These are phyloP conservation scores for Sclerurus mexicanus DNA, from an alignment of 2,113 vertebrate species.

Conservation along the genomic window DNA sequence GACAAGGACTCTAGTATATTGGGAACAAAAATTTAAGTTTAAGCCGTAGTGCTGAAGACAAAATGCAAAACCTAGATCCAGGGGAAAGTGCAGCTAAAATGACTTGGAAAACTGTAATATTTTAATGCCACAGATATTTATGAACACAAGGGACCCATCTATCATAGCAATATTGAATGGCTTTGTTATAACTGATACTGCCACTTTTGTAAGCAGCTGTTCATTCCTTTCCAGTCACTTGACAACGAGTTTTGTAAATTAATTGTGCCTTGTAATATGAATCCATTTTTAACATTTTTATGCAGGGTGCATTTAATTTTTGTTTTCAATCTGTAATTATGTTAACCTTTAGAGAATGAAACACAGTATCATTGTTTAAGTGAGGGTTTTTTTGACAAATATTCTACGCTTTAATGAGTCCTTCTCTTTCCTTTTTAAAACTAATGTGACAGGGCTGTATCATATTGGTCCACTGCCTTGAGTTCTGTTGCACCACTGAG, in stretches of 20 bases:
- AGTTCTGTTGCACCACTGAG: not conserved
- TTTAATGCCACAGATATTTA: not conserved
- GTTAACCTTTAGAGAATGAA: not conserved
- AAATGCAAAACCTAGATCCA: not conserved
- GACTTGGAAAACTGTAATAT: not conserved
- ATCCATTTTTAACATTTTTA: not conserved
- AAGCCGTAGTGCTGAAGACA: not conserved
- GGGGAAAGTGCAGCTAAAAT: not conserved
- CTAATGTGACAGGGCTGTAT: rapidly evolving
- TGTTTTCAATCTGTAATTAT: not conserved
- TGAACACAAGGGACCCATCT: not conserved
- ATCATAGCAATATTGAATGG: not conserved
- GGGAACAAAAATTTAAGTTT: not conserved
- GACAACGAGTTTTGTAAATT: not conserved
- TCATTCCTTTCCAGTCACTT: not conserved
- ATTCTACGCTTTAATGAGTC: not conserved
- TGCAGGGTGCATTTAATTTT: not conserved
- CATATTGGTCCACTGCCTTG: not conserved
- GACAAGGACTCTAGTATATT: not conserved
- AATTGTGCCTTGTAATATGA: not conserved
- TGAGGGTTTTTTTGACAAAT: rapidly evolving
- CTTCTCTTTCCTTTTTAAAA: not conserved
- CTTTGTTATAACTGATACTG: not conserved
- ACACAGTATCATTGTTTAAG: not conserved
- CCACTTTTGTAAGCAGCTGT: not conserved